Evolutionary conservation across 2,113 vertebrate species (phyloP), one percentile per base, ranked within the genome.

Genomic region (Oxyura jamaicensis): DNA sequence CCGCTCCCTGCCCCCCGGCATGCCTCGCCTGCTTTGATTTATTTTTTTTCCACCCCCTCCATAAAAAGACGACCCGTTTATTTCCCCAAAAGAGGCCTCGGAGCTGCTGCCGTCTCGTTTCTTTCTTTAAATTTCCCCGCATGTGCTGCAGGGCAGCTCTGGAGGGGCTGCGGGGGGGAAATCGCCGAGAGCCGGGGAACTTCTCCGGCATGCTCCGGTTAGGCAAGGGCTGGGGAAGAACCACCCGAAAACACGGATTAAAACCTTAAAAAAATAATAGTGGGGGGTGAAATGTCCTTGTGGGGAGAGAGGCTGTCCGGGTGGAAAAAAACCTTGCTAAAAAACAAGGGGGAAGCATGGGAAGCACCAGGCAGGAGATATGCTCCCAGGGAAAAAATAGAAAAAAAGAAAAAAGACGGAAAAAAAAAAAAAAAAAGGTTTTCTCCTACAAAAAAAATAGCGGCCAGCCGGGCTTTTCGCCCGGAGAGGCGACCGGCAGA

Each of bases 21-120:
- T 94, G 93, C 93, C 94, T 94, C 36, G 68, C 87, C 84, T 59
- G 74, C 62, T 84, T 83, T 74, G 41, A 4, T 88, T 33, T 29
- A 5, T 55, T 46, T 95, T 59, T 67, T 35, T 33, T 36, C 28
- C 25, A 39, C 35, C 15, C 60, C 11, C 14, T 22, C 59, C n/a
- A 33, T 20, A n/a, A 60, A 62, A 48, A 48, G 46, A 14, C 20
- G 3, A 35, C 19, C 13, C 15, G 74, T 77, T 77, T 74, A 82
- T 66, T 91, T 80, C 86, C 63, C 29, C 26, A 6, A 33, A 68
- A 52, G 46, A 92, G 92, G 91, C 95, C 89, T 86, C 48, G 31
- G 36, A 78, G 35, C 15, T 1, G 56, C 77, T 17, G 10, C 83
- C 17, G 80, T 69, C 72, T 63, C 39, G 41, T 88, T 91, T 74